Evolutionary conservation across 2,797 vertebrate genomes (phyloP).

Genomic region (Xenentodon cancila): DNA sequence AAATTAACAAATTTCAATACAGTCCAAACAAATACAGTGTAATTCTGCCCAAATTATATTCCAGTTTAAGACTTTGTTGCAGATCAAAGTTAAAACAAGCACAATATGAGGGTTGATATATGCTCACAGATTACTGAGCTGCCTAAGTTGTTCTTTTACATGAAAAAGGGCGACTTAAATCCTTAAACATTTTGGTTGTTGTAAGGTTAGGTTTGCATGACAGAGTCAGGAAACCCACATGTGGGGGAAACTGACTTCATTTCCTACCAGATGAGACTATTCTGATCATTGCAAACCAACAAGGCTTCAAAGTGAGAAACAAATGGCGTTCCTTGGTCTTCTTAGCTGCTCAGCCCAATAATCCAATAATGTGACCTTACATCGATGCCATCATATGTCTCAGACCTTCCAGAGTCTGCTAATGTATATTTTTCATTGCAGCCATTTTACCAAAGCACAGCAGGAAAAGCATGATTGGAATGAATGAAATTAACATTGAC

Average conservation of each 20-base stretch:
- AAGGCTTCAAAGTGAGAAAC: neutral
- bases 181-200: neutral
- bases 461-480: constrained; percentile 2
- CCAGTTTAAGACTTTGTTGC: too few relatives aligned
- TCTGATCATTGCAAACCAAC: neutral
- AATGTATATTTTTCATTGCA: neutral
- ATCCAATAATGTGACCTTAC: too few relatives aligned
- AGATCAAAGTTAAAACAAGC: too few relatives aligned
- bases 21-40: neutral
- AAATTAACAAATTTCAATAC: neutral
- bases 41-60: neutral
- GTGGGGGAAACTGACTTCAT: neutral
- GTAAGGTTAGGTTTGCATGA: neutral
- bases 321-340: neutral
- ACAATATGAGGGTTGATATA: too few relatives aligned
- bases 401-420: neutral
- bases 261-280: neutral
- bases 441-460: neutral
- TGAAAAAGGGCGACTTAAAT: neutral
- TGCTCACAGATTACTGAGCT: too few relatives aligned
- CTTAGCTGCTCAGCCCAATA: too few relatives aligned
- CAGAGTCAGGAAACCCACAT: neutral
- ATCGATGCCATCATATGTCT: too few relatives aligned
- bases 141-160: too few relatives aligned
- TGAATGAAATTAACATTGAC: constrained; percentile 9